Evolutionary conservation across 2,888 invertebrate genomes (phyloP).

Genomic region (Augochlorella aurata): DNA sequence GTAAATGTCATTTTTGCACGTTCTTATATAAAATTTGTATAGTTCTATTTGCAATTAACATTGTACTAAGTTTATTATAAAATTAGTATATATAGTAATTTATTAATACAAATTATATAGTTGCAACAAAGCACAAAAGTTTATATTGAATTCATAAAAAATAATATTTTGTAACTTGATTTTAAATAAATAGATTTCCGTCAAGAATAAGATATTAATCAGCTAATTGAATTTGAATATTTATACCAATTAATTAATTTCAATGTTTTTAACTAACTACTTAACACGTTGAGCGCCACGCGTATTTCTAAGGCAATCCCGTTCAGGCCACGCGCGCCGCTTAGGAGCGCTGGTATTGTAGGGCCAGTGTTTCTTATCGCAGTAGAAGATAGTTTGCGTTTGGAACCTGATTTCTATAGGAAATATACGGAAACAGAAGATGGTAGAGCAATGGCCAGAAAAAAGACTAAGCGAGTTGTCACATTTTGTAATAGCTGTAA

Average conservation of each 20-base stretch:
- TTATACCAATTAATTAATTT: conserved; percentile 5
- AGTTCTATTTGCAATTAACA: conserved; percentile 23
- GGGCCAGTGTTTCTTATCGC: no score
- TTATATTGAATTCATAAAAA: conserved; percentile 24
- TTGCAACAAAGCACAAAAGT: neutral
- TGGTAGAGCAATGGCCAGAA: no score
- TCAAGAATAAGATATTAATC: conserved; percentile 16
- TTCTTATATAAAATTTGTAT: conserved; percentile 16
- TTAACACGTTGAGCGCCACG: no score
- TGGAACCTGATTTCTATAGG: no score
- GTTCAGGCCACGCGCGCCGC: no score
- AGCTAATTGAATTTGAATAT: conserved; percentile 13
- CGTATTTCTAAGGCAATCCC: no score
- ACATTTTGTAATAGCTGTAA: no score
- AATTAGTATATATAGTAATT: conserved; percentile 22
- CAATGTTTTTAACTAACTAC: neutral
- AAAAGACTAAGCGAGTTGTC: no score
- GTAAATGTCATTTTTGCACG: conserved; percentile 2
- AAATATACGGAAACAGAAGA: no score
- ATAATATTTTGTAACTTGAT: conserved; percentile 6
- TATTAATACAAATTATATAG: conserved; percentile 24
- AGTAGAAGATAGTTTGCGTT: no score
- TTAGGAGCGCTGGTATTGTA: no score
- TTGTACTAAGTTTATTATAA: conserved; percentile 18
- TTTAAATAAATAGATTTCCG: conserved; percentile 9